Base-by-base conservation (phyloP, 2,113 vertebrate genomes). In the Brienomyrus brachyistius region DNA sequence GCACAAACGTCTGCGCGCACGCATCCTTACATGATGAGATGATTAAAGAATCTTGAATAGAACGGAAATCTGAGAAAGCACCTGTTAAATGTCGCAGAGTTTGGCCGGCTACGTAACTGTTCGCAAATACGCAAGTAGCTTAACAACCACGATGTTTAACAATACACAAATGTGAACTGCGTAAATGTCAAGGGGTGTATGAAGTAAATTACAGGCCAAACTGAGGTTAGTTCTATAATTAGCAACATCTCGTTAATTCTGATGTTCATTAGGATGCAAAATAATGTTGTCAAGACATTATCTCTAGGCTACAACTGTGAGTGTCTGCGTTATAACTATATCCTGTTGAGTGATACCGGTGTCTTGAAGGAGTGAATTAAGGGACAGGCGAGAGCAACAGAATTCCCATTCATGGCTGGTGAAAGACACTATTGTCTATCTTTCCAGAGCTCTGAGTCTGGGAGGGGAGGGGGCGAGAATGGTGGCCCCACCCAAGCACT, bases 391-490 rank as follows among this genome's bases (percentile, higher is more conserved):
- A 92, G 89, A 89, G 91, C 92, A 90, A 87, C 94, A 91, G 92
- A 93, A 95, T 95, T 95, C 92, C 94, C 92, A 93, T 92, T 56
- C 94, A 94, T 93, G 92, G 92, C 89, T 83, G 92, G 90, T 96
- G 94, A 96, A 96, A 95, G 95, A 89, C 74, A 21, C 92, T 93
- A 92, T 96, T 96, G 96, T 96, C 87, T 90, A 51, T 88, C 48
- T 47, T 13, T 74, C 62, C 92, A 91, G 91, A 91, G 66, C 82
- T 90, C 92, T 90, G 92, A 89, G 91, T 91, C 91, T 90, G 35
- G 90, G 91, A 91, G 21, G 88, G 90, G 88, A 59, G 35, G 88
- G 90, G 87, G 66, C 90, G 48, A 86, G 91, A 89, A 86, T 90
- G 82, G 59, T 90, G 90, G 89, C 23, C 88, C 86, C 10, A 88